phyloP scores from a whole-genome alignment of 2,888 invertebrate species.

The Polymixis lichenea region DNA sequence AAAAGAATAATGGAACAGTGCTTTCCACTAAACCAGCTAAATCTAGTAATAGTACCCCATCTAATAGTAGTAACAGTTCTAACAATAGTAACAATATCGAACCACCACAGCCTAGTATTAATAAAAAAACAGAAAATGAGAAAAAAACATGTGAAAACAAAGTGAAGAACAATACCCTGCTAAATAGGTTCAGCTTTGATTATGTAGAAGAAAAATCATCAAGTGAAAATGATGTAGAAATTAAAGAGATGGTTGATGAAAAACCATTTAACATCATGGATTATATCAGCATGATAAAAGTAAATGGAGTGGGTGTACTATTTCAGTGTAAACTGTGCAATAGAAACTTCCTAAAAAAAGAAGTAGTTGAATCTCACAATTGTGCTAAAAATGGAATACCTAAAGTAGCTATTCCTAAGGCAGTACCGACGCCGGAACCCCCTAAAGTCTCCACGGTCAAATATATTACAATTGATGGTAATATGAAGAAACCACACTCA shows the following conservation, averaged over 20 bases:
- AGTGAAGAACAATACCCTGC: constrained; percentile 18
- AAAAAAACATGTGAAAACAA: constrained; percentile 27
- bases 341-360: constrained; percentile 85
- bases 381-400: constrained; percentile 84
- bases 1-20: constrained; percentile 64
- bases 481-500: constrained; percentile 67
- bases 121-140: constrained; percentile 29
- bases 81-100: constrained; percentile 17
- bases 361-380: constrained; percentile 82
- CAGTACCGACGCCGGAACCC: constrained; percentile 72
- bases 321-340: constrained; percentile 88
- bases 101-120: constrained; percentile 17
- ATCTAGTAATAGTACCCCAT: constrained; percentile 18
- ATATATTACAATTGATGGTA: constrained; percentile 80
- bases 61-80: constrained; percentile 31
- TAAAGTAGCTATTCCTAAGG: constrained; percentile 76
- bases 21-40: constrained; percentile 35
- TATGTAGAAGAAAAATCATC: constrained; percentile 46
- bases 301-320: constrained; percentile 85
- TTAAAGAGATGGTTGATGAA: constrained; percentile 59
- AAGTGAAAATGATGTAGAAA: constrained; percentile 54
- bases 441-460: constrained; percentile 83
- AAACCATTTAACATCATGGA: constrained; percentile 86
- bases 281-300: constrained; percentile 85
- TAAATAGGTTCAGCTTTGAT: constrained; percentile 61